phyloP scores from a whole-genome alignment of 92 coral and sea anemone genomes.

The Meandrina meandrites region DNA sequence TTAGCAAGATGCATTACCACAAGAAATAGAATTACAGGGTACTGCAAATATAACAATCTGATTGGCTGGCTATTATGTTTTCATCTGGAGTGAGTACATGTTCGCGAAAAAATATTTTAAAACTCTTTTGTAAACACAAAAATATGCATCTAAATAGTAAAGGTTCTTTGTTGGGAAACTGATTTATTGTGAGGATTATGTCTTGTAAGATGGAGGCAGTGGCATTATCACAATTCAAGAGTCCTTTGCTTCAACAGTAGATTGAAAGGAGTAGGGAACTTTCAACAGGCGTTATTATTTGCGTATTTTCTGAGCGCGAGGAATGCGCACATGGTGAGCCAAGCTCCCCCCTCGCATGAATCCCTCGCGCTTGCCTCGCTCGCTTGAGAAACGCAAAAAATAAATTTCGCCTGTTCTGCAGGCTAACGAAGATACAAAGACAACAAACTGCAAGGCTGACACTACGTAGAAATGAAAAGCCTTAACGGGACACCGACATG shows the following conservation, averaged over 20 bases:
- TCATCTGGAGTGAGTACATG: conserved; percentile 21
- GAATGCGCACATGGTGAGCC: conserved; percentile 4
- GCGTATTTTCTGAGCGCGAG: neutral
- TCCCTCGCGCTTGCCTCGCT: conserved; percentile 24
- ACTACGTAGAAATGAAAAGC: too few species aligned
- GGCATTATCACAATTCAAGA: conserved; percentile 9
- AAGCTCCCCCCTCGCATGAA: conserved; percentile 24
- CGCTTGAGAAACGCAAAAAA: neutral
- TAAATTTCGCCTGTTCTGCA: too few species aligned
- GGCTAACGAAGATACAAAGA: too few species aligned
- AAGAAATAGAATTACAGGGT: conserved; percentile 12
- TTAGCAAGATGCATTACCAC: conserved; percentile 6
- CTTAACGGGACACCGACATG: too few species aligned
- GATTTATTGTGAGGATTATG: conserved; percentile 24
- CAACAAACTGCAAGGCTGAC: too few species aligned
- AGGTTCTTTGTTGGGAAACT: conserved; percentile 25
- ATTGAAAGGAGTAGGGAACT: neutral
- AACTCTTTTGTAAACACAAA: conserved; percentile 20
- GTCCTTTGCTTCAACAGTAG: neutral
- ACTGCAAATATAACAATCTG: neutral
- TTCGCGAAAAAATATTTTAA: conserved; percentile 8
- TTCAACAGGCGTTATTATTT: neutral
- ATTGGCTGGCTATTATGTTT: conserved; percentile 25
- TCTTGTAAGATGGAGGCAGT: conserved; percentile 19
- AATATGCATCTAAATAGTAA: conserved; percentile 17